Conservation (phyloP, 2,797 vertebrate genomes). For the Manis javanica region DNA sequence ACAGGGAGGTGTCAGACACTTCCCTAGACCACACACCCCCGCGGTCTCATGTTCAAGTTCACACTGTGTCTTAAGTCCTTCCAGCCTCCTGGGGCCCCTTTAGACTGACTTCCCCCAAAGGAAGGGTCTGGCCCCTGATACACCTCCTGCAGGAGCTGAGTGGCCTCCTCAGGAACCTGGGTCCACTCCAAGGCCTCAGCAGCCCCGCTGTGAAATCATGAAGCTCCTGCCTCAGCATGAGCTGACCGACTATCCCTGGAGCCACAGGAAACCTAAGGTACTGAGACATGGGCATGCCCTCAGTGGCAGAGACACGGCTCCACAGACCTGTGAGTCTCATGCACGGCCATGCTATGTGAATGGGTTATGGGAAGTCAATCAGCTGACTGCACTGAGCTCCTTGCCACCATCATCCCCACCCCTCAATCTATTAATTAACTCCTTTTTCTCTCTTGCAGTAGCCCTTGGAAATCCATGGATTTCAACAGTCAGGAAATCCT, state of each 20-base stretch:
- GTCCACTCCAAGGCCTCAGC: not conserved
- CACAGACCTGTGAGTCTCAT: not conserved
- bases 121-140: not conserved
- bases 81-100: not conserved
- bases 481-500: not conserved
- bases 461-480: constrained; percentile 3
- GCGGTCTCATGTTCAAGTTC: not conserved
- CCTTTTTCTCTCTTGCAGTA: not conserved
- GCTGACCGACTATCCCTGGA: not conserved
- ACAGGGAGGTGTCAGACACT: not conserved
- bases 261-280: not conserved
- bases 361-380: not conserved
- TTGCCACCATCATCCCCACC: not conserved
- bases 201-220: not conserved
- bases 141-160: not conserved
- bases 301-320: not conserved
- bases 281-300: not conserved
- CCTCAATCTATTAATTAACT: not conserved
- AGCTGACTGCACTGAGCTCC: not conserved
- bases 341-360: not conserved
- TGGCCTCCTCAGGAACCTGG: not conserved
- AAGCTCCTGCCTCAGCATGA: not conserved
- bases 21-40: not conserved
- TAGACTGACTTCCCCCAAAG: not conserved
- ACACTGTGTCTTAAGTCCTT: not conserved